A percentile compares a stretch with the other conserved stretches of the same genome.
phyloP scores from a whole-genome alignment of 2,797 vertebrate species.

The Myripristis jacobus region DNA sequence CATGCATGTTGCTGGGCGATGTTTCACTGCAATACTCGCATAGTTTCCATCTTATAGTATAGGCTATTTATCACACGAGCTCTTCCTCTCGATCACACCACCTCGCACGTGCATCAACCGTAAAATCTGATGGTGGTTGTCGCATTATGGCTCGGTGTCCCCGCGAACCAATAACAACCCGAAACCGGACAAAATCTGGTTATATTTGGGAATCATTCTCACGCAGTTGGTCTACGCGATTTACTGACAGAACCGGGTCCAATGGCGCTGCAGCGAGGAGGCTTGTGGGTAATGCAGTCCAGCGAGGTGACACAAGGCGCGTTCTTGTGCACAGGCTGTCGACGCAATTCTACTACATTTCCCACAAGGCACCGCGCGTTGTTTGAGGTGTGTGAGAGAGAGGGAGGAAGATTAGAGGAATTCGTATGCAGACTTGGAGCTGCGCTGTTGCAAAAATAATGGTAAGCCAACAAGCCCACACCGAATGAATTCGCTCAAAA shows the following conservation, averaged over 20 bases:
- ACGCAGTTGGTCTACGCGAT: conserved; percentile 53
- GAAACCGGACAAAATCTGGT: conserved; percentile 1
- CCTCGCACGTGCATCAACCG: conserved; percentile 52
- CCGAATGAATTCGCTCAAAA: neutral
- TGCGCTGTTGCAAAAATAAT: conserved; percentile 64
- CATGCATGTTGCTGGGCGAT: too few species aligned
- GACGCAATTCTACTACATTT: conserved; percentile 58
- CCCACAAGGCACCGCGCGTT: conserved; percentile 66
- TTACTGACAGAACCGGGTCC: conserved; percentile 50
- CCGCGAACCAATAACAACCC: conserved; percentile 57
- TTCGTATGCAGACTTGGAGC: conserved; percentile 73
- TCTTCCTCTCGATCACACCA: conserved; percentile 51
- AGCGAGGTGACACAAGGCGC: fast-evolving
- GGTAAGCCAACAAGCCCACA: conserved; percentile 65
- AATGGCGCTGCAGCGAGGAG: conserved; percentile 25
- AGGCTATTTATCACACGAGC: neutral
- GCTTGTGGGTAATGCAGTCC: conserved; percentile 63
- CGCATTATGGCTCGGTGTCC: conserved; percentile 56
- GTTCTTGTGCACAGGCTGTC: fast-evolving
- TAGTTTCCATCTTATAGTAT: too few species aligned
- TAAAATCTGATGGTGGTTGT: conserved; percentile 53
- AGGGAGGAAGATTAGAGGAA: conserved; percentile 71
- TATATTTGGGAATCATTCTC: conserved; percentile 22
- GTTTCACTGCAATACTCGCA: too few species aligned
- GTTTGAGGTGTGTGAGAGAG: conserved; percentile 43